A percentile compares a stretch with the other conserved stretches of the same genome.
Conservation (phyloP, 2,113 vertebrate genomes). For the Sebastes fasciatus region DNA sequence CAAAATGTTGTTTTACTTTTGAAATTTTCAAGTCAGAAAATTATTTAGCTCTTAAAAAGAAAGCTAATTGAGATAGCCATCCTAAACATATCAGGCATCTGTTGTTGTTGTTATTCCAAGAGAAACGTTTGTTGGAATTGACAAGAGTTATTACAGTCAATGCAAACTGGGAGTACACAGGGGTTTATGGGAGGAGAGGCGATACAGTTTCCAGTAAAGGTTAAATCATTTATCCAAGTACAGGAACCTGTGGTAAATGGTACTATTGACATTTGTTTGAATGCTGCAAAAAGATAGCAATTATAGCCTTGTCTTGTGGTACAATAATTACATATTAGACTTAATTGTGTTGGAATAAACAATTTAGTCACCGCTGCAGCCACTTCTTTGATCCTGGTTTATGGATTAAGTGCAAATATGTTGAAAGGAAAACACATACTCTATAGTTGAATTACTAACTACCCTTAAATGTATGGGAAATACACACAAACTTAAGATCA, state of each 20-base stretch:
- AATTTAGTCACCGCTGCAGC: neutral
- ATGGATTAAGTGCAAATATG: neutral
- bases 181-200: neutral
- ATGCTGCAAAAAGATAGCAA: neutral
- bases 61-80: neutral
- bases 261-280: neutral
- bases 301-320: neutral
- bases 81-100: neutral
- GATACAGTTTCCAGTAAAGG: neutral
- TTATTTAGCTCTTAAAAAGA: neutral
- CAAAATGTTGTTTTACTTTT: neutral
- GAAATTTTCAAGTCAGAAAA: neutral
- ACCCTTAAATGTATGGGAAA: neutral
- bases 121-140: neutral
- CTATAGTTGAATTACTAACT: neutral
- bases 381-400: neutral
- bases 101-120: neutral
- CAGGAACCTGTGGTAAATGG: neutral
- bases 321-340: neutral
- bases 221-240: constrained; percentile 4
- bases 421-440: neutral
- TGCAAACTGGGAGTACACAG: constrained; percentile 7
- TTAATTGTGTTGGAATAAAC: neutral
- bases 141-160: neutral
- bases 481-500: neutral